Conservation (phyloP, 2,797 vertebrate species). For the Sebastes baramenuke region DNA sequence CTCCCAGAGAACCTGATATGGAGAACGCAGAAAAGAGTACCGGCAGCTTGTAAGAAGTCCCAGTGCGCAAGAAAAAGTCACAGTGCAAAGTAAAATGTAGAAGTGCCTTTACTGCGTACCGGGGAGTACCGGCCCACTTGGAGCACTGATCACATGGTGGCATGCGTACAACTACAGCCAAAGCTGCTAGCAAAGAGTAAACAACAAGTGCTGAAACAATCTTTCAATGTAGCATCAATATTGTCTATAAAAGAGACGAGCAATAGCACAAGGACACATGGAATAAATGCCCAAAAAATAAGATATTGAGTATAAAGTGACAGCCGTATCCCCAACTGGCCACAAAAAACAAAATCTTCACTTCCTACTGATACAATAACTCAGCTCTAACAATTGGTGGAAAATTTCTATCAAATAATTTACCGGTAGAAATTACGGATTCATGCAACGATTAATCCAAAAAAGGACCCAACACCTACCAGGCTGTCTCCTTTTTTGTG, state of each 20-base stretch:
- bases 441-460: background rate
- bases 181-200: background rate
- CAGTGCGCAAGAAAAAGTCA: no score
- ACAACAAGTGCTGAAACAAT: background rate
- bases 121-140: no score
- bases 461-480: background rate
- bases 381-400: background rate
- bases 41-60: no score
- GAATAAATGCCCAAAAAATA: background rate
- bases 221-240: background rate
- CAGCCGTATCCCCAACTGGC: background rate
- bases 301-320: background rate
- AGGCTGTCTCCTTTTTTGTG: background rate
- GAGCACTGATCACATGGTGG: no score
- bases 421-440: background rate
- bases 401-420: background rate
- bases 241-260: background rate
- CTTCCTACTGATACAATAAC: background rate
- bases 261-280: background rate
- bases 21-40: no score
- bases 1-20: no score
- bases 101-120: no score
- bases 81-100: no score
- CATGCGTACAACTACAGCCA: no score
- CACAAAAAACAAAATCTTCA: background rate